Percentiles rank a stretch among this genome's conserved stretches.
Conservation (phyloP, 2,797 vertebrate species). For the Podarcis siculus region DNA sequence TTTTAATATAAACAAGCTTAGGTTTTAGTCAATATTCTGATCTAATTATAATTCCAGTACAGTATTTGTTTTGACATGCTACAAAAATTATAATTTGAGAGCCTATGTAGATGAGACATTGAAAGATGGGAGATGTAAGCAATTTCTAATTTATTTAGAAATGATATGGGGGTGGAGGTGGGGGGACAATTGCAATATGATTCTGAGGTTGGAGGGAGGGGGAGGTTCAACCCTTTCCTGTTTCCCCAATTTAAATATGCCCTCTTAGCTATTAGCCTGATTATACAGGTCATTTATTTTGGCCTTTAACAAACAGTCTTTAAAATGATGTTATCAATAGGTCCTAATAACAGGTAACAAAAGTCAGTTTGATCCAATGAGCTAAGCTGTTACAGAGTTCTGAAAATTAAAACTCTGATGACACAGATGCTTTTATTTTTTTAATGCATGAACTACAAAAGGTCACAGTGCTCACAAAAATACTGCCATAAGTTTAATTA, state of each 20-base stretch:
- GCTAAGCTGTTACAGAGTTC: not conserved
- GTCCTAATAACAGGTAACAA: not conserved
- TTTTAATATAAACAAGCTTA: not conserved
- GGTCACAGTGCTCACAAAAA: not conserved
- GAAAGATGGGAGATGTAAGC: too few relatives aligned
- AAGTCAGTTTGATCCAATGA: not conserved
- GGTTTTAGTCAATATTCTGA: too few relatives aligned
- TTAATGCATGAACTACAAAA: not conserved
- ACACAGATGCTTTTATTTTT: not conserved
- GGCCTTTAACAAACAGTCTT: not conserved
- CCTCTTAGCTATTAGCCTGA: not conserved
- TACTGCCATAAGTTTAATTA: not conserved
- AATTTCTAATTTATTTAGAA: too few relatives aligned
- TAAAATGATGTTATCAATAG: not conserved
- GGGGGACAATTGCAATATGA: not conserved
- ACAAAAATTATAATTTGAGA: too few relatives aligned
- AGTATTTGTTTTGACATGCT: too few relatives aligned
- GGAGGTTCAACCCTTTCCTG: not conserved
- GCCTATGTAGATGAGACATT: not conserved
- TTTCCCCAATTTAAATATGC: not conserved
- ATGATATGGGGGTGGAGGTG: too few relatives aligned
- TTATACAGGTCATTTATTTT: not conserved
- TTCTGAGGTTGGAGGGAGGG: too few relatives aligned
- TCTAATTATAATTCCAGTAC: too few relatives aligned
- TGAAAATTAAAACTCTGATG: not conserved